Percentiles rank a stretch among this genome's conserved stretches.
These are phyloP conservation scores for Eonycteris spelaea DNA, from an alignment of 2,113 vertebrate species.

Conservation along the genomic window DNA sequence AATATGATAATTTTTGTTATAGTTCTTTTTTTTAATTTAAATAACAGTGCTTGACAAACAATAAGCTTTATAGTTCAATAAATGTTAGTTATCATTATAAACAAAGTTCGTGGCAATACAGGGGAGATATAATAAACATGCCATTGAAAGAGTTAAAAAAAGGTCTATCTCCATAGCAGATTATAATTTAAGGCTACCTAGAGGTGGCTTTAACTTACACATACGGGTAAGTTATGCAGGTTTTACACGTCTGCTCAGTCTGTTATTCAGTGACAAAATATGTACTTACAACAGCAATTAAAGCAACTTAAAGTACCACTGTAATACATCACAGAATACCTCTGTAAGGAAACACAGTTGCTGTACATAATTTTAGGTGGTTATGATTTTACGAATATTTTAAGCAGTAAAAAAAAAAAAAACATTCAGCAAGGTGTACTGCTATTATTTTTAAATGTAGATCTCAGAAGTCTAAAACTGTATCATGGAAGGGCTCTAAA, in stretches of 20 bases:
- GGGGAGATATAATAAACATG: background rate
- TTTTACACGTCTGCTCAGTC: background rate
- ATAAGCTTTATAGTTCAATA: background rate
- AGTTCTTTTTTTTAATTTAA: background rate
- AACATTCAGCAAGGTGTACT: background rate
- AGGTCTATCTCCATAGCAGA: background rate
- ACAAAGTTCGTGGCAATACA: background rate
- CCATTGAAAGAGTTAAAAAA: background rate
- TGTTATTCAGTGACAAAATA: background rate
- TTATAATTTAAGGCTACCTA: background rate
- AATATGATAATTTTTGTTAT: background rate
- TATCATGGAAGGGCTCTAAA: background rate
- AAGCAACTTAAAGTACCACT: conserved; percentile 31
- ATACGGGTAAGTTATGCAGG: background rate
- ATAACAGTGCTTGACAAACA: background rate
- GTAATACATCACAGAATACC: background rate
- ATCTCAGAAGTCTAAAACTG: conserved; percentile 36
- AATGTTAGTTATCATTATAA: background rate
- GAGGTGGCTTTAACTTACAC: background rate
- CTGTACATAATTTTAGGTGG: background rate
- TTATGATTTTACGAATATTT: background rate
- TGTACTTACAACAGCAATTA: background rate
- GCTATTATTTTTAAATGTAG: conserved; percentile 48
- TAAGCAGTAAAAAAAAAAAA: conserved; percentile 28
- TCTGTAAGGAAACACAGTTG: background rate